These are phyloP conservation scores for Nasonovia ribisnigri DNA, from an alignment of 2,888 invertebrate genomes.

Conservation along the genomic window DNA sequence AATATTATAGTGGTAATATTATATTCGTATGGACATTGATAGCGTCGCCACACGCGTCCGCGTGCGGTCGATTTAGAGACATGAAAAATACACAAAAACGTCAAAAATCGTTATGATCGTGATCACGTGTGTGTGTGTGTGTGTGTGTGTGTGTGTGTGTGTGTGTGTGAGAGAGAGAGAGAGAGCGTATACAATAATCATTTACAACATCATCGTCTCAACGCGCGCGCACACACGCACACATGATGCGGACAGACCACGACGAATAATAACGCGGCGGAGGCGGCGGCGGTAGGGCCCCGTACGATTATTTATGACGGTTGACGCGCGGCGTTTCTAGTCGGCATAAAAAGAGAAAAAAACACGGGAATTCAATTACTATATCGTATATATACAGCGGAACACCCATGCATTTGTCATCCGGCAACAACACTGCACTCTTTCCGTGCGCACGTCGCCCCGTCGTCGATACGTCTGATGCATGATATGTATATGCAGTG, in stretches of 20 bases:
- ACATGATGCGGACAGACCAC: background rate
- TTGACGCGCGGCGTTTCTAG: slow-evolving; percentile 52
- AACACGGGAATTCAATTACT: slow-evolving; percentile 64
- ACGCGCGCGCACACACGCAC: background rate
- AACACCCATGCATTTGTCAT: slow-evolving; percentile 63
- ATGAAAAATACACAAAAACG: background rate
- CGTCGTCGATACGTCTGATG: background rate
- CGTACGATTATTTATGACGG: slow-evolving; percentile 63
- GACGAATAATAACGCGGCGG: slow-evolving; percentile 12
- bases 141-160: background rate
- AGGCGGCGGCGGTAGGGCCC: slow-evolving; percentile 28
- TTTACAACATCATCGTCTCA: slow-evolving; percentile 24
- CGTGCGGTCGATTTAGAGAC: background rate
- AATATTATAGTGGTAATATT: background rate
- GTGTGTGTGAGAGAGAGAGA: background rate
- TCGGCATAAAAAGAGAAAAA: slow-evolving; percentile 45
- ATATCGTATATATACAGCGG: slow-evolving; percentile 6
- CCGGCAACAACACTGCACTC: slow-evolving; percentile 46
- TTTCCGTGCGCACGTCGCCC: slow-evolving; percentile 1
- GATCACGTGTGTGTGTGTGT: background rate
- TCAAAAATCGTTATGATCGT: slow-evolving; percentile 2
- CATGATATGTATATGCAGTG: background rate
- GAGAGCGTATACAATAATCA: background rate
- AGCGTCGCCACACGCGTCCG: background rate
- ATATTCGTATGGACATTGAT: background rate